Base-by-base conservation (phyloP, 2,113 vertebrate species). In the Chaetura pelagica region DNA sequence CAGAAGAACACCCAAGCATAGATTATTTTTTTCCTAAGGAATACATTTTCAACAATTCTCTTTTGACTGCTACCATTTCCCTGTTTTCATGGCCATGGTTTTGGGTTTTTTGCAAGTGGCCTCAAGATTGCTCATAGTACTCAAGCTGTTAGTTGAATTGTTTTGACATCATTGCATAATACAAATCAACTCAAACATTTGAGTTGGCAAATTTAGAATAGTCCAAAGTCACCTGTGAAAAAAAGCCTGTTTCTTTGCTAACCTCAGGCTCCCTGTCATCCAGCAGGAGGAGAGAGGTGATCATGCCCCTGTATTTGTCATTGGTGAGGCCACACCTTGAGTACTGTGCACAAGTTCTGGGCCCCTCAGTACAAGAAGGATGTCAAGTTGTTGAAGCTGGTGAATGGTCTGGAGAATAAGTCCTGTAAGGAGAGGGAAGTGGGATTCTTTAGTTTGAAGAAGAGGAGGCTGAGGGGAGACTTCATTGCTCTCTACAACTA, bases 81-180 rank as follows among this genome's bases (percentile, higher is more conserved):
- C 3, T 4, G 23, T 44, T 85, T 73, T 73, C 2, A 8, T n/a
- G 27, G 5, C 49, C 0, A 1, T 27, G 17, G 6, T 12, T 42
- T 2, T 1, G 55, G 12, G 7, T 22, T 81, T 67, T 82, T 57
- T 51, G 19, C 22, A 55, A 57, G 34, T 54, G 49, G 15, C 24
- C 40, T 82, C 52, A 63, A 66, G 40, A 90, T 59, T 67, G 1
- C 7, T 79, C 12, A 34, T 22, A 32, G 12, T 24, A 69, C 52
- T 88, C 12, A 15, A 15, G 15, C 7, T 23, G 40, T 72, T 69
- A 61, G 12, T 32, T 77, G 15, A 89, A 77, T 84, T 9, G 8
- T 62, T 54, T 80, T 88, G 58, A 48, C 40, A 27, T 9, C 12
- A 40, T 17, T 35, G 24, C 10, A 35, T 40, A 57, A 68, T 35